These are phyloP conservation scores for Cistogaster globosa DNA, from an alignment of 2,888 invertebrate species.

Conservation along the genomic window DNA sequence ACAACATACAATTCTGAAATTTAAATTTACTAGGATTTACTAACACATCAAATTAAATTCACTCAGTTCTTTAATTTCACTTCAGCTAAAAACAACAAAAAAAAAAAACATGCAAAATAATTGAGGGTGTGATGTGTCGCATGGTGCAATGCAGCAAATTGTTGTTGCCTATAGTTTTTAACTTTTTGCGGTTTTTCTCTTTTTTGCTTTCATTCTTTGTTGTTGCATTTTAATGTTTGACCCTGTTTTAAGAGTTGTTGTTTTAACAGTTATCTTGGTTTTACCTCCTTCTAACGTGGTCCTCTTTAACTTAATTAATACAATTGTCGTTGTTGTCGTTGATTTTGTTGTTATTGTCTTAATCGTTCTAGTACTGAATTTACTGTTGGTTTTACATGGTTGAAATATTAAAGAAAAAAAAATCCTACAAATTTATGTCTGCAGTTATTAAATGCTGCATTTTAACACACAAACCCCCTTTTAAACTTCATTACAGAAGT, in stretches of 20 bases:
- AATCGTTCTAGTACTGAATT: background rate
- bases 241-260: constrained; percentile 77
- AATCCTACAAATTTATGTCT: constrained; percentile 70
- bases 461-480: constrained; percentile 61
- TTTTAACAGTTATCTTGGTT: constrained; percentile 66
- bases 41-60: background rate
- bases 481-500: constrained; percentile 38
- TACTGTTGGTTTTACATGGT: constrained; percentile 53
- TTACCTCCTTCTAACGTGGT: constrained; percentile 55
- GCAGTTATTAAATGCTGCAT: constrained; percentile 71
- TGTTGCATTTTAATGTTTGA: constrained; percentile 79
- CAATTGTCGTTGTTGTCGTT: constrained; percentile 63
- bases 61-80: constrained; percentile 24
- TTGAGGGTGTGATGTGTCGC: constrained; percentile 81
- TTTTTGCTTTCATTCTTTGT: constrained; percentile 11
- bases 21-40: background rate
- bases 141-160: constrained; percentile 80
- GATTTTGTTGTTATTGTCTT: constrained; percentile 27
- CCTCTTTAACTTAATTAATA: constrained; percentile 70
- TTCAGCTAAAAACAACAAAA: constrained; percentile 10
- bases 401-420: constrained; percentile 32
- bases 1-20: background rate
- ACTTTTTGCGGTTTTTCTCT: constrained; percentile 64
- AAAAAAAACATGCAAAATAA: constrained; percentile 50
- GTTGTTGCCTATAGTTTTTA: constrained; percentile 47